Evolutionary conservation across 2,797 vertebrate genomes (phyloP), one percentile per base, ranked within the genome.

Genomic region (Halcyon badia): DNA sequence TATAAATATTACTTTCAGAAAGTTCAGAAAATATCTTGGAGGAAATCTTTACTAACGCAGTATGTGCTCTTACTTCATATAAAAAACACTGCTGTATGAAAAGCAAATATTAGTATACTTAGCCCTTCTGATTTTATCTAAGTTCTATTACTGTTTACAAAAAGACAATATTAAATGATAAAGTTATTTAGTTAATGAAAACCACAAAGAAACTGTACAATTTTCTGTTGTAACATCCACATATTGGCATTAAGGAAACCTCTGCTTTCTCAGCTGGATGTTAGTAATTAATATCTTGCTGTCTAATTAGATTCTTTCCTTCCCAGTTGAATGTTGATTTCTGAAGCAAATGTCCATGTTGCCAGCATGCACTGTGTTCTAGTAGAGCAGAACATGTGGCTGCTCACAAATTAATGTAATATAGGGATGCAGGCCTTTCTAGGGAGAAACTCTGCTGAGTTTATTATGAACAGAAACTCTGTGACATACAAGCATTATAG

Each of bases 281-380:
- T 66, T 79, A 83, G 54, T 89, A 89, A 89, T 94, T 97, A 97
- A 91, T 94, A 97, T 69, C 73, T 79, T 94, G 66, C 72, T 94
- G 69, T 84, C 73, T 95, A 90, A 94, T 96, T 96, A 96, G 35
- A 77, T 84, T 90, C 61, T 88, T 76, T 75, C 54, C 16, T 65
- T 78, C 57, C 79, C 35, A 82, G 84, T 91, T 81, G 37, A 91
- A 94, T 62, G 65, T 51, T 96, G 94, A 91, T 96, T 94, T 90
- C 60, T 79, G 71, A 94, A 92, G 60, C n/a, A 94, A 75, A 83
- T 58, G 62, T 89, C 91, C 90, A 37, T 24, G 41, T 56, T 93
- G 88, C 54, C 82, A 89, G 76, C 72, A 86, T 31, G 89, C 4
- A 6, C 71, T 78, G 46, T 86, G 81, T 92, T 95, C 77, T 70